A percentile compares a stretch with the other conserved stretches of the same genome.
Conservation (phyloP, 2,797 vertebrate genomes). For the Melanotaenia boesemani region DNA sequence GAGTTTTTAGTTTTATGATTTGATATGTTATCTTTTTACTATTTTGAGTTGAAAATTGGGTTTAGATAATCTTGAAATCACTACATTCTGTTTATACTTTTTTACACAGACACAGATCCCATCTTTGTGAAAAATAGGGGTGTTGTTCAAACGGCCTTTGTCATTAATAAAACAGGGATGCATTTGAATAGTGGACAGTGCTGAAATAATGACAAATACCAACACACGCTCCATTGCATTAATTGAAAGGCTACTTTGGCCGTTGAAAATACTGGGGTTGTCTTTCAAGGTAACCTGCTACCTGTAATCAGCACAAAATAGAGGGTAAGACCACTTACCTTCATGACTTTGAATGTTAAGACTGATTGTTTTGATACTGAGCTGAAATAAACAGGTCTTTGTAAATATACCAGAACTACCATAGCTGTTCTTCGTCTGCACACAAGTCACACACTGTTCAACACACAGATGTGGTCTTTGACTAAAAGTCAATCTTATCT, state of each 20-base stretch:
- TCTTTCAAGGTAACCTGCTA: slow-evolving; percentile 46
- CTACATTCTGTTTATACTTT: not conserved
- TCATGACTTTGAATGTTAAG: slow-evolving; percentile 29
- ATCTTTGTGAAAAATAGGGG: slow-evolving; percentile 4
- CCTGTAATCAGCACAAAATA: slow-evolving; percentile 55
- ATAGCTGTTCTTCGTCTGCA: slow-evolving; percentile 28
- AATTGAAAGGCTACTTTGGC: slow-evolving; percentile 35
- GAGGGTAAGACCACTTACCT: slow-evolving; percentile 39
- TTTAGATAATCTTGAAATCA: not conserved
- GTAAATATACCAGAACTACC: slow-evolving; percentile 34
- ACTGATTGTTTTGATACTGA: slow-evolving; percentile 40
- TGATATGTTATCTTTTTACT: not conserved
- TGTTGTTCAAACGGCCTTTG: slow-evolving; percentile 45
- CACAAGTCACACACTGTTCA: slow-evolving; percentile 39
- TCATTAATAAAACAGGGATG: slow-evolving; percentile 23
- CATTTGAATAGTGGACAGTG: slow-evolving; percentile 39
- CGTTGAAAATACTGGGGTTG: slow-evolving; percentile 24
- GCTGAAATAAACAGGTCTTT: slow-evolving; percentile 57
- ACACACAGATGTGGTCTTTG: slow-evolving; percentile 51
- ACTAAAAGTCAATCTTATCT: slow-evolving; percentile 48
- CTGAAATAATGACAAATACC: slow-evolving; percentile 38
- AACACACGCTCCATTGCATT: slow-evolving; percentile 41
- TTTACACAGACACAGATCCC: not conserved
- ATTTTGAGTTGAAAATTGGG: not conserved
- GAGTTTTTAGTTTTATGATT: too few relatives aligned